Percentiles rank a stretch among this genome's conserved stretches.
phyloP scores from a whole-genome alignment of 2,888 invertebrate genomes.

The Nemapogon koenigi region DNA sequence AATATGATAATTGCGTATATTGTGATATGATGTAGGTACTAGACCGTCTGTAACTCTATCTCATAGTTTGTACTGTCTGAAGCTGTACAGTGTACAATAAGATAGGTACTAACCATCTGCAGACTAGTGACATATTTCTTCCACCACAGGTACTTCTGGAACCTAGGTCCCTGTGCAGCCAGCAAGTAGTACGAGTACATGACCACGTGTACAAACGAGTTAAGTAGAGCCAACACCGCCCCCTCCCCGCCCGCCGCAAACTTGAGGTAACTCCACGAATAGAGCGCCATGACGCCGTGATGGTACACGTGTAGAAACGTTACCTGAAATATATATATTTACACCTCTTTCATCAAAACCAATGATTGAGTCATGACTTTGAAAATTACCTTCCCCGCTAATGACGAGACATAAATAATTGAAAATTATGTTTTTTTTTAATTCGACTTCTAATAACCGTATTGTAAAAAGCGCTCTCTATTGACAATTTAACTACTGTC shows the following conservation, averaged over 20 bases:
- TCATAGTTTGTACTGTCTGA: too few species aligned
- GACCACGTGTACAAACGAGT: slow-evolving; percentile 79
- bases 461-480: not conserved
- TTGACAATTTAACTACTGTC: too few species aligned
- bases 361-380: too few species aligned
- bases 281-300: slow-evolving; percentile 79
- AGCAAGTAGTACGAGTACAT: slow-evolving; percentile 86
- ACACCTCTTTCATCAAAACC: too few species aligned
- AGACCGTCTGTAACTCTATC: too few species aligned
- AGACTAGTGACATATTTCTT: slow-evolving; percentile 84
- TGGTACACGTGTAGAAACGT: slow-evolving; percentile 92
- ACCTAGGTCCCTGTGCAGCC: slow-evolving; percentile 77
- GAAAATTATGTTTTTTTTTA: not conserved
- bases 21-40: too few species aligned
- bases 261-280: slow-evolving; percentile 81
- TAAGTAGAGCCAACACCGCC: slow-evolving; percentile 74
- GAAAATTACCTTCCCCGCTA: too few species aligned
- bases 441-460: not conserved
- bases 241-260: slow-evolving; percentile 83
- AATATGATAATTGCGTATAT: too few species aligned
- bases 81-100: too few species aligned
- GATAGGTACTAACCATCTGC: slow-evolving; percentile 70
- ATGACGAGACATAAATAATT: not conserved
- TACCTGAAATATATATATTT: too few species aligned
- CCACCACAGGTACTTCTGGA: slow-evolving; percentile 86